Evolutionary conservation across 2,797 vertebrate species (phyloP).

Genomic region (Manis crassicaudata): DNA sequence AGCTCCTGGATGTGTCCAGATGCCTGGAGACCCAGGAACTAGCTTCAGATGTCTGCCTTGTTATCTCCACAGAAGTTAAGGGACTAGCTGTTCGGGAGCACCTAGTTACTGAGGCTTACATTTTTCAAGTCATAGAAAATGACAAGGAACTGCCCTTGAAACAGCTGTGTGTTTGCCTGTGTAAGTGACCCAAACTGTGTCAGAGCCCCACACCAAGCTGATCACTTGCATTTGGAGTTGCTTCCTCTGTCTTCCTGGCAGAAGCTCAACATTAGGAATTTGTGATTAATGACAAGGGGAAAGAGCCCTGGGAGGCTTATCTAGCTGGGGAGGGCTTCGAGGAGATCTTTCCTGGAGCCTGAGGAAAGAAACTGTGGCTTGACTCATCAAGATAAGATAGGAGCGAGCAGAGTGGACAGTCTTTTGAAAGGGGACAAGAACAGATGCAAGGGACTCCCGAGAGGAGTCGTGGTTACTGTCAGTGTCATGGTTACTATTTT

Average conservation of each 20-base stretch:
- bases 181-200: constrained; percentile 80
- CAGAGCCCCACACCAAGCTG: constrained; percentile 66
- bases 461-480: background rate
- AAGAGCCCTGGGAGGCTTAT: constrained; percentile 69
- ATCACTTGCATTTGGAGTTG: constrained; percentile 79
- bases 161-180: constrained; percentile 78
- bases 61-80: constrained; percentile 72
- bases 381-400: constrained; percentile 74
- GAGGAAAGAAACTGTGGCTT: constrained; percentile 68
- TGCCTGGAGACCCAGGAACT: constrained; percentile 65
- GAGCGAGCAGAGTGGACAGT: constrained; percentile 49
- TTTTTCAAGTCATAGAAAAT: constrained; percentile 79
- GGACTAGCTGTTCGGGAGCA: constrained; percentile 74
- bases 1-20: constrained; percentile 53
- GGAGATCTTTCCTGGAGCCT: constrained; percentile 73
- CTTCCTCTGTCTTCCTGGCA: constrained; percentile 79
- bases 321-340: constrained; percentile 65
- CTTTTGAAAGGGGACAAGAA: constrained; percentile 70
- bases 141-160: constrained; percentile 74
- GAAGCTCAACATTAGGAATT: constrained; percentile 78
- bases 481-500: constrained; percentile 38
- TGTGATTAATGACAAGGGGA: constrained; percentile 78
- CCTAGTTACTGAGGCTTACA: constrained; percentile 70
- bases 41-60: constrained; percentile 74
- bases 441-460: constrained; percentile 56